phyloP scores from a whole-genome alignment of 1,140 invertebrate species.

The Gonioctena quinquepunctata region DNA sequence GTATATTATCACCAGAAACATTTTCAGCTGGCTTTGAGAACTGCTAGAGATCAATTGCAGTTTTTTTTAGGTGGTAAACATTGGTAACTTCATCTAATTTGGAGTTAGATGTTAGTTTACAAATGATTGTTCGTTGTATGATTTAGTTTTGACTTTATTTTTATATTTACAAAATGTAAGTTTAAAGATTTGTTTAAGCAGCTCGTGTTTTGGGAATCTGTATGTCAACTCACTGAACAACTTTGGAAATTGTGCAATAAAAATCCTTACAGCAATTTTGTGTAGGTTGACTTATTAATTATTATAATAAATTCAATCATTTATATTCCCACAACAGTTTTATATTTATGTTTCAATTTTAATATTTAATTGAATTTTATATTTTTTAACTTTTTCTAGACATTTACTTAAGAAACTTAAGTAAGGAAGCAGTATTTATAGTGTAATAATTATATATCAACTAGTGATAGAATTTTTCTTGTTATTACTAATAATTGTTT shows the following conservation, averaged over 20 bases:
- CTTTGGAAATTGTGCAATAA: not conserved
- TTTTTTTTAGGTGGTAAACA: not conserved
- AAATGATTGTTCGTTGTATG: not conserved
- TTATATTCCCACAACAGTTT: too few relatives aligned
- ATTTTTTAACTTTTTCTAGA: not conserved
- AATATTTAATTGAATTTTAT: not conserved
- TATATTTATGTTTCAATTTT: too few relatives aligned
- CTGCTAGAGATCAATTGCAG: not conserved
- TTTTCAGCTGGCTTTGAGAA: not conserved
- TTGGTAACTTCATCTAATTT: not conserved
- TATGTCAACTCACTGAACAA: too few relatives aligned
- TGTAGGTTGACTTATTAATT: too few relatives aligned
- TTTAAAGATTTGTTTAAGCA: too few relatives aligned
- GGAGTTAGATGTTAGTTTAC: not conserved
- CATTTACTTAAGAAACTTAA: conserved; percentile 11
- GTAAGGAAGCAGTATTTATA: conserved; percentile 20
- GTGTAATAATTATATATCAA: conserved; percentile 10
- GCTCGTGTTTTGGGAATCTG: too few relatives aligned
- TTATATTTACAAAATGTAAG: too few relatives aligned
- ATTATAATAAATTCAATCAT: too few relatives aligned
- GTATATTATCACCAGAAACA: too few relatives aligned
- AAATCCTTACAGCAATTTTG: not conserved
- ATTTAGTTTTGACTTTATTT: too few relatives aligned
- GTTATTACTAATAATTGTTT: conserved; percentile 10
- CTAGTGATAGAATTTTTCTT: conserved; percentile 9